A percentile compares a stretch with the other conserved stretches of the same genome.
phyloP scores from a whole-genome alignment of 2,888 invertebrate genomes.

The Morpho achilles region DNA sequence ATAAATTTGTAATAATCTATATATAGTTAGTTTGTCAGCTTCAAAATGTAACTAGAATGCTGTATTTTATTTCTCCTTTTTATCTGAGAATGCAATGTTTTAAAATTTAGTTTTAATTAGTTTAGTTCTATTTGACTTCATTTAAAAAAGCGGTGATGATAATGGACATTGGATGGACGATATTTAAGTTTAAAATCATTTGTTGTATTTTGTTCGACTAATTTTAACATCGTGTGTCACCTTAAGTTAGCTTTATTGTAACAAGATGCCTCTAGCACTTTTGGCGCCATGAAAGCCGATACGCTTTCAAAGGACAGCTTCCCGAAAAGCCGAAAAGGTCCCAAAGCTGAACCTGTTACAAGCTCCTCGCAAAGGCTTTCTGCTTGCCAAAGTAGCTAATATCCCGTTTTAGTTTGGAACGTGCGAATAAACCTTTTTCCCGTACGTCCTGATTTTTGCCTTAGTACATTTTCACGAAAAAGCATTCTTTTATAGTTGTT shows the following conservation, averaged over 20 bases:
- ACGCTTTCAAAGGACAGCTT: conserved; percentile 29
- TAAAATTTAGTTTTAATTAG: too few species aligned
- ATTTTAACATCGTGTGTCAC: conserved; percentile 18
- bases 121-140: too few species aligned
- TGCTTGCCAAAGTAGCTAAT: conserved; percentile 18
- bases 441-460: neutral
- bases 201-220: conserved; percentile 14
- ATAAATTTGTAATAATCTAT: too few species aligned
- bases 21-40: too few species aligned
- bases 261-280: conserved; percentile 34
- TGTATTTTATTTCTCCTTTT: too few species aligned
- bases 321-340: conserved; percentile 22
- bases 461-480: neutral
- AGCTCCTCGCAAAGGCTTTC: conserved; percentile 13
- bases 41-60: too few species aligned
- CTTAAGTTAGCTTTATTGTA: conserved; percentile 24
- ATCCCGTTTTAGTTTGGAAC: conserved; percentile 4
- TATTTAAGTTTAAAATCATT: too few species aligned
- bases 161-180: too few species aligned
- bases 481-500: too few species aligned
- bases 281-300: conserved; percentile 34
- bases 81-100: too few species aligned
- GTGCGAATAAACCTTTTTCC: conserved; percentile 5
- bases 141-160: too few species aligned
- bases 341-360: conserved; percentile 16